A percentile compares a stretch with the other conserved stretches of the same genome.
These are phyloP conservation scores for Lates calcarifer DNA, from an alignment of 2,113 vertebrate species.

Conservation along the genomic window DNA sequence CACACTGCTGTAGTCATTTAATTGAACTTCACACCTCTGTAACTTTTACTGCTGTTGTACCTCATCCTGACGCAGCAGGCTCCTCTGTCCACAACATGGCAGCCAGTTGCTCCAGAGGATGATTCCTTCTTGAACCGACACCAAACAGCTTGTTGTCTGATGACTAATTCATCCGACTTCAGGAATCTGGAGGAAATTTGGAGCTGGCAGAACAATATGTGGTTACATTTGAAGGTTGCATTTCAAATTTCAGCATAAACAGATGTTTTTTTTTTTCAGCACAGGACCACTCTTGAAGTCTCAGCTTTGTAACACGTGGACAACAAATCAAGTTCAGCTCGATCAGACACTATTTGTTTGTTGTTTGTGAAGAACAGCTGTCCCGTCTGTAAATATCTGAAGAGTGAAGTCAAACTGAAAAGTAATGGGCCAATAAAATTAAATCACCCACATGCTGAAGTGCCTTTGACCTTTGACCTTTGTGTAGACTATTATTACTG, in stretches of 20 bases:
- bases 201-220: neutral
- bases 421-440: too few species aligned
- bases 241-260: neutral
- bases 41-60: neutral
- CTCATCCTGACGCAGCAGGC: neutral
- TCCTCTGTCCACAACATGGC: neutral
- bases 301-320: neutral
- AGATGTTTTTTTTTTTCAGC: neutral
- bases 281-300: neutral
- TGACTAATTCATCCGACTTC: neutral
- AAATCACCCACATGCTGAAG: too few species aligned
- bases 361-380: too few species aligned
- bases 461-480: too few species aligned
- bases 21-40: neutral
- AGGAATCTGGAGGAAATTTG: neutral
- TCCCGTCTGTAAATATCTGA: too few species aligned
- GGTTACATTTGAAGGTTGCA: neutral
- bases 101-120: neutral
- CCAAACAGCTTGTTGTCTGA: neutral
- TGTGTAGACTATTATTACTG: too few species aligned
- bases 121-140: neutral
- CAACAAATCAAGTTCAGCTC: neutral
- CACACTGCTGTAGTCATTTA: neutral
- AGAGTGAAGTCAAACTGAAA: too few species aligned
- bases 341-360: too few species aligned